Conservation (phyloP, 2,888 invertebrate species). For the Metacarcinus magister region DNA sequence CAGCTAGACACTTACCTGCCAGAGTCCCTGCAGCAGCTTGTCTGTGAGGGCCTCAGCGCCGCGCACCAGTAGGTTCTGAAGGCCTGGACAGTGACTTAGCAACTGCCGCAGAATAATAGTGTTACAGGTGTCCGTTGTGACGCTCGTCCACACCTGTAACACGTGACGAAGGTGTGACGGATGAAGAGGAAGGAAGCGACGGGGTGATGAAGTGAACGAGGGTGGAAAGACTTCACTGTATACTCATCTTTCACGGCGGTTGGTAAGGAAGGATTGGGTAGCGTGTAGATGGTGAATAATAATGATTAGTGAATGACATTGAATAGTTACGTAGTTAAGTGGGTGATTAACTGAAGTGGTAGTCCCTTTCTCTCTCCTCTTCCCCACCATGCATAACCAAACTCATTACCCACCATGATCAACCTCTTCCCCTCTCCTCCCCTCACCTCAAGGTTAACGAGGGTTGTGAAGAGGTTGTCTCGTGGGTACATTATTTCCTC, state of each 20-base stretch:
- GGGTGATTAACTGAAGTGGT: too few species aligned
- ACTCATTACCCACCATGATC: background rate
- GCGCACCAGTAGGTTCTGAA: conserved; percentile 84
- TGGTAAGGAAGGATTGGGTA: too few species aligned
- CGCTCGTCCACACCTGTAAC: conserved; percentile 79
- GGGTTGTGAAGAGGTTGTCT: conserved; percentile 82
- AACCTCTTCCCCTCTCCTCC: background rate
- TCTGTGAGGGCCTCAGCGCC: conserved; percentile 83
- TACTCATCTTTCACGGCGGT: too few species aligned
- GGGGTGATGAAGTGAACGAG: background rate
- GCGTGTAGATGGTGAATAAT: too few species aligned
- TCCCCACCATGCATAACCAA: too few species aligned
- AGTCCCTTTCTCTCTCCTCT: background rate
- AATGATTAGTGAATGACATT: too few species aligned
- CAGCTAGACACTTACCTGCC: conserved; percentile 82
- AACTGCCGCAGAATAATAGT: conserved; percentile 83
- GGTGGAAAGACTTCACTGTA: background rate
- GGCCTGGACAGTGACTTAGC: conserved; percentile 83
- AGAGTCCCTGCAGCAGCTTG: conserved; percentile 83
- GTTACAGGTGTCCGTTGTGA: conserved; percentile 83
- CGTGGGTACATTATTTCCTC: conserved; percentile 81
- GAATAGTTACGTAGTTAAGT: too few species aligned
- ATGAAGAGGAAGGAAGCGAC: background rate
- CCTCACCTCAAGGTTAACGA: conserved; percentile 84
- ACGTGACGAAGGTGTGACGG: background rate